These are phyloP conservation scores for Oenanthe melanoleuca DNA, from an alignment of 2,113 vertebrate species.

Conservation along the genomic window DNA sequence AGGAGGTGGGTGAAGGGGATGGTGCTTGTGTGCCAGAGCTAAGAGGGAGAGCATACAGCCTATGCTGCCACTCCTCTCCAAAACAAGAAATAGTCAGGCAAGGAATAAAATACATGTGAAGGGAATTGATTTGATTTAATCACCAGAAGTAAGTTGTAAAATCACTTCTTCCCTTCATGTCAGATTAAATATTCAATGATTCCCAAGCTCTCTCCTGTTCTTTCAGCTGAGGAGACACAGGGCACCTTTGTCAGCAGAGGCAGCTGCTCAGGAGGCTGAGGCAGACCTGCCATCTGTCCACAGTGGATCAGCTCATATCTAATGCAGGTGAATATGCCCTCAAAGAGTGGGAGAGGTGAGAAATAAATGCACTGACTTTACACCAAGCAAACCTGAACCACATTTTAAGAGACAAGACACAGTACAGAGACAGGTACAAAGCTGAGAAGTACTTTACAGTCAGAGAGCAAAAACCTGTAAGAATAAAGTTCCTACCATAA, in stretches of 20 bases:
- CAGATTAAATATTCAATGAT: constrained; percentile 63
- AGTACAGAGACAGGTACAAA: not conserved
- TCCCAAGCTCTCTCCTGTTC: not conserved
- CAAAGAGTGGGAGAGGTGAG: not conserved
- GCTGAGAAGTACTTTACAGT: not conserved
- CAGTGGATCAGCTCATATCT: constrained; percentile 20
- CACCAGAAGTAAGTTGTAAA: constrained; percentile 39
- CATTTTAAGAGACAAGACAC: not conserved
- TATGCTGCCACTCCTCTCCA: not conserved
- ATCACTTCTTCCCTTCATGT: constrained; percentile 23
- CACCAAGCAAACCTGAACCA: not conserved
- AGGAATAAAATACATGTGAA: constrained; percentile 38
- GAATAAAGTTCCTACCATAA: not conserved
- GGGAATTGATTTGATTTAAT: constrained; percentile 56
- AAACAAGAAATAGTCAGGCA: constrained; percentile 9
- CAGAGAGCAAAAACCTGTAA: not conserved
- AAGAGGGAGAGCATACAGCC: not conserved
- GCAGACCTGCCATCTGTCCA: constrained; percentile 58
- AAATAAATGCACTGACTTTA: not conserved
- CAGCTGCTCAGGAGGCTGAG: constrained; percentile 35
- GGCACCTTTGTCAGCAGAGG: constrained; percentile 41
- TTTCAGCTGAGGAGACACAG: constrained; percentile 30
- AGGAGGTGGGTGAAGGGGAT: fast-evolving
- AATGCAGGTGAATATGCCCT: not conserved
- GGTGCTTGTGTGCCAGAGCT: not conserved